phyloP scores from a whole-genome alignment of 2,113 vertebrate species.

The Hydrolagus affinis region DNA sequence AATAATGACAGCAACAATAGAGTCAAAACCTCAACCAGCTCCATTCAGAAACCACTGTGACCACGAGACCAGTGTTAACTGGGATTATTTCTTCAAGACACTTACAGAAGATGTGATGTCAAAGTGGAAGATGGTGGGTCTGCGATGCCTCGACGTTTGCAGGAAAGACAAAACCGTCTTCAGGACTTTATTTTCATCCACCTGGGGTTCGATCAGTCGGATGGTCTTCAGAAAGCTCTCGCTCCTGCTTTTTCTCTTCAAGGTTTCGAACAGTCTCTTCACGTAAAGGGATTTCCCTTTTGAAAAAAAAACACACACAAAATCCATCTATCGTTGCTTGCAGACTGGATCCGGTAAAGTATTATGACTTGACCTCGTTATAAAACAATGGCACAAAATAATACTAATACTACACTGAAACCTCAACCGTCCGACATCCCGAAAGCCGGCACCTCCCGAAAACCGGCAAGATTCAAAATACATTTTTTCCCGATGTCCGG shows the following conservation, averaged over 20 bases:
- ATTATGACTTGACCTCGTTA: neutral
- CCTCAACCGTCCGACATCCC: neutral
- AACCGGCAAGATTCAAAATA: too few species aligned
- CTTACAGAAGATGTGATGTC: conserved; percentile 88
- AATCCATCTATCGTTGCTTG: neutral
- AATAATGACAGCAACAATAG: too few species aligned
- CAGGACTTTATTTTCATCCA: conserved; percentile 74
- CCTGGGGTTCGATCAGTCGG: conserved; percentile 64
- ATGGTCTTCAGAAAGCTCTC: conserved; percentile 59
- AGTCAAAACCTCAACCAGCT: too few species aligned
- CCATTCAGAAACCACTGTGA: too few species aligned
- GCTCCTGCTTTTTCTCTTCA: conserved; percentile 42
- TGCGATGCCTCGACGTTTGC: conserved; percentile 39
- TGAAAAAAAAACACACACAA: neutral
- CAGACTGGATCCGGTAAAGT: neutral
- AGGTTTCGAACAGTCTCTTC: conserved; percentile 60
- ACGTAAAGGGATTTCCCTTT: conserved; percentile 90
- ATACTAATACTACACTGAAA: neutral
- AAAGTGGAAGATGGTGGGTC: conserved; percentile 73
- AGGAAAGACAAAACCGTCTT: conserved; percentile 60
- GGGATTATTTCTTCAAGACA: conserved; percentile 26
- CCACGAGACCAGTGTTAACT: too few species aligned
- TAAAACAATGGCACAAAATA: neutral
- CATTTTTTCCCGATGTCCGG: too few species aligned
- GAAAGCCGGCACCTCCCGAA: neutral